Percentiles rank a stretch among this genome's conserved stretches.
Conservation (phyloP, 2,888 invertebrate genomes). For the Phalera bucephala region DNA sequence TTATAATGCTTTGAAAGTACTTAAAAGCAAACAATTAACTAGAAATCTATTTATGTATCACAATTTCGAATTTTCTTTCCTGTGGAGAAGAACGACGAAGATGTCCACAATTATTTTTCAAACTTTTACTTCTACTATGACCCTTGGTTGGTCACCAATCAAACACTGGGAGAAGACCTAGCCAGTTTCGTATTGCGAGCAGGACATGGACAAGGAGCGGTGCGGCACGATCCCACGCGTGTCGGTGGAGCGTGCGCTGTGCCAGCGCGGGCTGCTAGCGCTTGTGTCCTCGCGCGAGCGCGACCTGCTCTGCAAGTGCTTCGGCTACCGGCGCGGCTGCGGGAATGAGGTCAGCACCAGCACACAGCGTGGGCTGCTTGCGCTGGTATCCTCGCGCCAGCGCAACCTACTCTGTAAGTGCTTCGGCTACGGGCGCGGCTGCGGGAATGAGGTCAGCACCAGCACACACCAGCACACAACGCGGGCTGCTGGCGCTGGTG, state of each 20-base stretch:
- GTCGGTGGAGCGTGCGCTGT: conserved; percentile 86
- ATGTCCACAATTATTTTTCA: no score
- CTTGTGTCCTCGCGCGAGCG: conserved; percentile 86
- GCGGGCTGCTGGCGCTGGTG: conserved; percentile 85
- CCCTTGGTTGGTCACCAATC: no score
- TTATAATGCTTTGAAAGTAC: no score
- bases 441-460: conserved; percentile 66
- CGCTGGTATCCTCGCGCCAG: conserved; percentile 85
- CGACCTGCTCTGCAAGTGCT: conserved; percentile 88
- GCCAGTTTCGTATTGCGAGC: no score
- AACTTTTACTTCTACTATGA: no score
- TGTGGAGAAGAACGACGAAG: no score
- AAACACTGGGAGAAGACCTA: no score
- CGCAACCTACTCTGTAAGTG: conserved; percentile 88
- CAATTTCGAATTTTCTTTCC: no score
- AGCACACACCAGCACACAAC: conserved; percentile 36
- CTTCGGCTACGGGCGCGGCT: conserved; percentile 86
- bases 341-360: conserved; percentile 62
- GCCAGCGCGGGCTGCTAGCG: conserved; percentile 84
- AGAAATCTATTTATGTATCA: no score
- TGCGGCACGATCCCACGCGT: conserved; percentile 86
- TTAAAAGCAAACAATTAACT: no score
- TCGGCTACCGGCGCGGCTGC: conserved; percentile 85
- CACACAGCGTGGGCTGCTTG: conserved; percentile 82
- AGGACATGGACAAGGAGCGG: conserved; percentile 87